Conservation (phyloP, 2,797 vertebrate genomes). For the Cyclopterus lumpus region DNA sequence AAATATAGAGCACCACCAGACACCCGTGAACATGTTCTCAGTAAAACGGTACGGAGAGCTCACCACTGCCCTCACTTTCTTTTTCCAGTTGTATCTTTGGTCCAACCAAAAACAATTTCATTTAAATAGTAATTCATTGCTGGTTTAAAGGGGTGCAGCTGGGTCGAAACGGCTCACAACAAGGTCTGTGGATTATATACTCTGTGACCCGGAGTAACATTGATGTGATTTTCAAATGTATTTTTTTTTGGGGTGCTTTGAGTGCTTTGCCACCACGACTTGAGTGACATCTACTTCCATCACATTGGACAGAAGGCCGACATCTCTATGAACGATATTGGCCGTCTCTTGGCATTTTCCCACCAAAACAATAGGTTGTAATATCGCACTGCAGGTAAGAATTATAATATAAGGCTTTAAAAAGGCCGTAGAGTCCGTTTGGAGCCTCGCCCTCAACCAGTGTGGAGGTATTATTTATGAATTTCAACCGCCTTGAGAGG, state of each 20-base stretch:
- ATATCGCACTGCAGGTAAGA: no score
- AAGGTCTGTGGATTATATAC: no score
- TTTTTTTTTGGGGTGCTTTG: no score
- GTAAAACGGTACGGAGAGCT: background rate
- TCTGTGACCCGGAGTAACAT: no score
- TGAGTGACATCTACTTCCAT: background rate
- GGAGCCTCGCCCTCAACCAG: background rate
- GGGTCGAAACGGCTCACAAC: no score
- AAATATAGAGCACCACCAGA: background rate
- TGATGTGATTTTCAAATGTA: no score
- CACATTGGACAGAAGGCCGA: background rate
- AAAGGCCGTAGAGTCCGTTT: background rate
- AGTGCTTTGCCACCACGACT: no score
- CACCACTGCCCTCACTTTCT: background rate
- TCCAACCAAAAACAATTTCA: no score
- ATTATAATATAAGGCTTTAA: background rate
- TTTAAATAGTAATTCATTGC: no score
- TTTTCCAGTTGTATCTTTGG: background rate
- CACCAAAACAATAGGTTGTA: background rate
- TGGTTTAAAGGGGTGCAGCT: no score
- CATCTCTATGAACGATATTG: background rate
- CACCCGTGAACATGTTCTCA: background rate
- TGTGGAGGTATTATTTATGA: background rate
- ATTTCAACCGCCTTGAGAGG: conserved; percentile 1
- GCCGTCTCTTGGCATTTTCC: background rate